Evolutionary conservation across 2,113 vertebrate genomes (phyloP).

Genomic region (Myrmecobius fasciatus): DNA sequence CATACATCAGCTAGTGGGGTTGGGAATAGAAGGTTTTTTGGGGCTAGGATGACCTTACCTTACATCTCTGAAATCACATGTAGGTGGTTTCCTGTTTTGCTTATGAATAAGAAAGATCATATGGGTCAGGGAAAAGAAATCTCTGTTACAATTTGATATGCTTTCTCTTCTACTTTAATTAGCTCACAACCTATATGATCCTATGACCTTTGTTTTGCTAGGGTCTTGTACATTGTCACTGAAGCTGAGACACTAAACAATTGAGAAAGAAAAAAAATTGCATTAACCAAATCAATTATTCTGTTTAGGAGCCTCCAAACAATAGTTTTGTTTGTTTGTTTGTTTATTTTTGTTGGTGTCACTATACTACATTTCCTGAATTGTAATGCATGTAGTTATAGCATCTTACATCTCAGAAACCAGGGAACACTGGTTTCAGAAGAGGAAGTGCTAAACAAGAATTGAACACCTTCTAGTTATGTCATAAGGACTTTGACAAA

Average conservation of each 20-base stretch:
- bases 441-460: neutral
- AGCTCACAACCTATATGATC: neutral
- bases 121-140: neutral
- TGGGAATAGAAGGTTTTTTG: neutral
- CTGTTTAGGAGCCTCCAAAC: neutral
- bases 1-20: no score
- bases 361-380: neutral
- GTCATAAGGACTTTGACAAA: neutral
- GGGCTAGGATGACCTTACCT: neutral
- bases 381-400: no score
- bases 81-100: neutral
- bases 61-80: neutral
- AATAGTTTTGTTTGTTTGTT: neutral
- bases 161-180: neutral
- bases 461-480: neutral
- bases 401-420: neutral
- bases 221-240: neutral
- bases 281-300: neutral
- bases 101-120: neutral
- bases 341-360: neutral
- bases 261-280: neutral
- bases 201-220: neutral
- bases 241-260: neutral
- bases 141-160: neutral
- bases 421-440: neutral